Evolutionary conservation across 1,140 invertebrate species (phyloP), one percentile per base, ranked within the genome.

Genomic region (Brachionus manjavacas): DNA sequence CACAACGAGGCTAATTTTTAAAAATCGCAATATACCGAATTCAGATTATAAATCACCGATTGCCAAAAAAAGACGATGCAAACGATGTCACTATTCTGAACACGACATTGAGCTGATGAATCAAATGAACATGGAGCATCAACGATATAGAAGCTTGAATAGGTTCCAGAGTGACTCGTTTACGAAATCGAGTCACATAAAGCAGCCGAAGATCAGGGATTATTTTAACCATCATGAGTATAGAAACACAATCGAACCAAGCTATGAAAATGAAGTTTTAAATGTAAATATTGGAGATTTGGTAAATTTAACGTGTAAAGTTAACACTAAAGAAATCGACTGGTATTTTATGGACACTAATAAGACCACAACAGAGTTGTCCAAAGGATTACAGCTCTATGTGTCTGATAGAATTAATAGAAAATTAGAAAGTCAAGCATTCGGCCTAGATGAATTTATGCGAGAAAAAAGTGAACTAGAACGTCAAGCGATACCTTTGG

Each of bases 311-410:
- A 81, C 79, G 23, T 81, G 79, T 43, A 41, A 64, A 23, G 39
- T 68, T 39, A 64, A 60, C 25, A 81, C 49, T 3, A 60, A 46
- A 35, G 79, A 81, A 81, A 46, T 81, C 7, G 79, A 81, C 11
- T 81, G 79, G 79, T 46, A 81, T 81, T 81, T 81, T 43, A 81
- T 43, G 41, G 52, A 81, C 35, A 60, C 25, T 41, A 81, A 81
- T 28, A 25, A 25, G 23, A 81, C 79, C 9, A 81, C 79, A 39
- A 81, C 79, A 25, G 41, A 64, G 11, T 14, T 81, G 23, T 81
- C 79, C 4, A 43, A 64, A 25, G 79, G 79, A 39, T 28, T 68
- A 60, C 52, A 64, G 25, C 41, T 81, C 6, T 28, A 46, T n/a
- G 52, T 81, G 12, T 60, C 64, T 9, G 31, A 81, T 20, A 20